phyloP scores from a whole-genome alignment of 2,888 invertebrate species.

The Leptopilina drosophilae region DNA sequence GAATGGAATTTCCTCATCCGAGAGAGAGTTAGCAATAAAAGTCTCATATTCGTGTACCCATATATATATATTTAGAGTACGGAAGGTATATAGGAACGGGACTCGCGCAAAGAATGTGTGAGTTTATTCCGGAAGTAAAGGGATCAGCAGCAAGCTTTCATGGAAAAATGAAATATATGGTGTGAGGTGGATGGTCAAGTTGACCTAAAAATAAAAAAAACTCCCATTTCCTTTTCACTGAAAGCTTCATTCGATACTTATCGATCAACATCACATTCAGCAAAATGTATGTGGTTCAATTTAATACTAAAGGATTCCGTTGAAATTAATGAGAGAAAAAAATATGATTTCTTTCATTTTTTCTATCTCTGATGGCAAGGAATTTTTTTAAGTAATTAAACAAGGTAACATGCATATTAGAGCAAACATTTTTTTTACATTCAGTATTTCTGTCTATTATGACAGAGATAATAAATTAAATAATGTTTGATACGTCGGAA shows the following conservation, averaged over 20 bases:
- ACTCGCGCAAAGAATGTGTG: constrained; percentile 12
- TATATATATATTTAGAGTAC: constrained; percentile 1
- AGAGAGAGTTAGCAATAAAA: constrained; percentile 21
- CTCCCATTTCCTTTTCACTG: constrained; percentile 24
- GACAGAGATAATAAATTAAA: too few species aligned
- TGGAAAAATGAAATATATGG: constrained; percentile 36
- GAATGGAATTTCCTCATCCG: constrained; percentile 13
- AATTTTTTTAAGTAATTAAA: too few species aligned
- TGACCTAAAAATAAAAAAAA: constrained; percentile 17
- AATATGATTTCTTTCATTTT: too few species aligned
- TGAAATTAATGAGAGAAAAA: too few species aligned
- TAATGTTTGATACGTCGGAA: too few species aligned
- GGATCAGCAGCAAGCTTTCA: constrained; percentile 34
- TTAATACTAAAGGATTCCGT: not conserved
- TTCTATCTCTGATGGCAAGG: too few species aligned
- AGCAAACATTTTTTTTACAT: too few species aligned
- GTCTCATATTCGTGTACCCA: constrained; percentile 28
- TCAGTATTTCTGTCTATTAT: too few species aligned
- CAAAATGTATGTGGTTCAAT: constrained; percentile 1
- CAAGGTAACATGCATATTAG: too few species aligned
- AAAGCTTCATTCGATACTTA: constrained; percentile 35
- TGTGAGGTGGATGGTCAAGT: constrained; percentile 17
- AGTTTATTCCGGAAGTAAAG: constrained; percentile 38
- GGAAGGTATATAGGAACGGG: constrained; percentile 12
- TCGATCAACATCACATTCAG: constrained; percentile 15